A percentile compares a stretch with the other conserved stretches of the same genome.
Evolutionary conservation across 2,888 invertebrate genomes (phyloP).

Genomic region (Hypercompe scribonia): DNA sequence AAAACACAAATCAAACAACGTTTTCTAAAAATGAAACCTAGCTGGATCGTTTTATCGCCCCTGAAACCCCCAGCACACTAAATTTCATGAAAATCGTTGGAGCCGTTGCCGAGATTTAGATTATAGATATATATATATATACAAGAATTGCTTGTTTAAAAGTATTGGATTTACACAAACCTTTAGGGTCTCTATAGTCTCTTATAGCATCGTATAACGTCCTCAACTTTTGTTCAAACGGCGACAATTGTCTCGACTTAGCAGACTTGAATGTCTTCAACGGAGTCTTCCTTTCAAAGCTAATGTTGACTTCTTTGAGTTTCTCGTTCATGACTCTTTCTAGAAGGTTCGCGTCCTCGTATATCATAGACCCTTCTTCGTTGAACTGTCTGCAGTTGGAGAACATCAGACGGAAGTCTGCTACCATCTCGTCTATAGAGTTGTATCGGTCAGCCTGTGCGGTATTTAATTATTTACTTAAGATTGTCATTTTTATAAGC

Average conservation of each 20-base stretch:
- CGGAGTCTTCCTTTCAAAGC: slow-evolving; percentile 83
- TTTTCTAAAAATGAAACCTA: too few species aligned
- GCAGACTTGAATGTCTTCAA: slow-evolving; percentile 82
- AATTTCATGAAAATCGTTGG: too few species aligned
- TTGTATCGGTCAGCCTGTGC: slow-evolving; percentile 90
- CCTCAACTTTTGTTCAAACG: slow-evolving; percentile 92
- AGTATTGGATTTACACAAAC: slow-evolving; percentile 59
- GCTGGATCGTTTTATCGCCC: too few species aligned
- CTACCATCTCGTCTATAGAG: slow-evolving; percentile 93
- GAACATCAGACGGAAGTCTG: slow-evolving; percentile 98
- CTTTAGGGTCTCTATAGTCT: slow-evolving; percentile 90
- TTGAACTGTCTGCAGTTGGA: slow-evolving; percentile 98
- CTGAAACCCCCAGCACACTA: too few species aligned
- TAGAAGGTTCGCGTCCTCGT: slow-evolving; percentile 96
- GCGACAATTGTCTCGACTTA: slow-evolving; percentile 81
- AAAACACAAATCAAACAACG: too few species aligned
- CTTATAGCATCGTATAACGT: slow-evolving; percentile 95
- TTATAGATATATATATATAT: too few species aligned
- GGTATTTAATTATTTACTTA: not conserved
- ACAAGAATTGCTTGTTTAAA: too few species aligned
- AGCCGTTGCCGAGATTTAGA: too few species aligned
- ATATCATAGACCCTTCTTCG: slow-evolving; percentile 97
- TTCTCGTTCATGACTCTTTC: slow-evolving; percentile 95
- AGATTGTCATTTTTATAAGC: too few species aligned
- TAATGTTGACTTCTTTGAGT: slow-evolving; percentile 90